Conservation (phyloP, 2,113 vertebrate genomes). For the Sula dactylatra region DNA sequence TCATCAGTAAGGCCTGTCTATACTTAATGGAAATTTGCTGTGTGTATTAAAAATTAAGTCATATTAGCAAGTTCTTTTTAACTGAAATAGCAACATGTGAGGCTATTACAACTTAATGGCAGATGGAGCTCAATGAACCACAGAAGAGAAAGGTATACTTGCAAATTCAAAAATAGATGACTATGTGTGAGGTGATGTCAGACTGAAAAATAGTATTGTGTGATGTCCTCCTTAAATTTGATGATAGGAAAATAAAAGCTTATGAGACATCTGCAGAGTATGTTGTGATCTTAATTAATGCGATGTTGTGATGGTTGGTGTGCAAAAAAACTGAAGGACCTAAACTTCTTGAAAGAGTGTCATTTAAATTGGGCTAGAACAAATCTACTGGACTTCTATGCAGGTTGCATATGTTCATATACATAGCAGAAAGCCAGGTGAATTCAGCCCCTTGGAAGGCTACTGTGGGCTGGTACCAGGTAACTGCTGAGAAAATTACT, state of each 20-base stretch:
- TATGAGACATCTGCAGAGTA: background rate
- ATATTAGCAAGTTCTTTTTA: background rate
- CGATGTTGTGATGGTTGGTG: rapidly evolving
- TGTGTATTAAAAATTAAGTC: background rate
- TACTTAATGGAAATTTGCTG: background rate
- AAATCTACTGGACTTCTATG: background rate
- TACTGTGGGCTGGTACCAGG: background rate
- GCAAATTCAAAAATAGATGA: background rate
- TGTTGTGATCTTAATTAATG: background rate
- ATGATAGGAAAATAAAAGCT: background rate
- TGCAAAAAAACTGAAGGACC: background rate
- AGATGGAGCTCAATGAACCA: background rate
- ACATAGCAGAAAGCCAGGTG: background rate
- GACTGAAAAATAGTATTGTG: background rate
- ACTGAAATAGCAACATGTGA: background rate
- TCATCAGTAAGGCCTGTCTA: background rate
- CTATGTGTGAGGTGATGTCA: background rate
- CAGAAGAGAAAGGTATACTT: background rate
- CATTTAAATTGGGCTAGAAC: background rate
- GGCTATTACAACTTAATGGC: background rate
- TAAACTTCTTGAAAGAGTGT: background rate
- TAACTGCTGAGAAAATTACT: background rate
- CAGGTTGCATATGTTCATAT: background rate
- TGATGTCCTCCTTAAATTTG: background rate
- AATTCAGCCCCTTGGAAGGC: background rate